Conservation (phyloP, 2,888 invertebrate species). For the Erebia epiphron region DNA sequence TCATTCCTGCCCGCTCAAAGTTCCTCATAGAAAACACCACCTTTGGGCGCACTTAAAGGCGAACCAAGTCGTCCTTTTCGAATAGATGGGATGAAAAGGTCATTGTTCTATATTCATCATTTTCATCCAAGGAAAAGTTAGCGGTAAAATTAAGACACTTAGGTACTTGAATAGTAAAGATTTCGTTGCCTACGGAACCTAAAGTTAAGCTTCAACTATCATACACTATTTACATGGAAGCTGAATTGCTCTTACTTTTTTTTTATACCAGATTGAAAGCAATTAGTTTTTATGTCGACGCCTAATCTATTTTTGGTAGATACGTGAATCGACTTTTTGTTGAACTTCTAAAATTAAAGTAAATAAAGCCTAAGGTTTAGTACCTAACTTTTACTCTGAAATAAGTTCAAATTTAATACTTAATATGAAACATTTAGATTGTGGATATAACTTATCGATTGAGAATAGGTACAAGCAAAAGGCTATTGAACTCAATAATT, state of each 20-base stretch:
- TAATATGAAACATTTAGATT: no score
- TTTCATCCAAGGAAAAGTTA: no score
- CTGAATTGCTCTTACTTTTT: constrained; percentile 13
- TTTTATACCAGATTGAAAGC: neutral
- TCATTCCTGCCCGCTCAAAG: no score
- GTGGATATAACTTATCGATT: no score
- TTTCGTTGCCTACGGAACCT: neutral
- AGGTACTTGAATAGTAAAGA: neutral
- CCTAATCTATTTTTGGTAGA: neutral
- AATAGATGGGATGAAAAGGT: no score
- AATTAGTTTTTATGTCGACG: neutral
- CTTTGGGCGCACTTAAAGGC: no score
- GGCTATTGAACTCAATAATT: no score
- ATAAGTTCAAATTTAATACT: neutral
- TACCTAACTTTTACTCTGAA: neutral
- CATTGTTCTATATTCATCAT: no score
- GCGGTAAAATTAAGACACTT: no score
- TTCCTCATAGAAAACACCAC: no score
- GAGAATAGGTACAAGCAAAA: no score
- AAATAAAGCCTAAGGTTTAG: neutral
- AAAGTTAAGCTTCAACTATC: neutral
- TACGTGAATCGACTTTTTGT: constrained; percentile 9
- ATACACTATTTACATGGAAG: constrained; percentile 1
- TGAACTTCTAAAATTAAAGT: constrained; percentile 11
- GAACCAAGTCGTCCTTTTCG: no score